Conservation (phyloP, 2,797 vertebrate species). For the Cyprinodon diabolis region DNA sequence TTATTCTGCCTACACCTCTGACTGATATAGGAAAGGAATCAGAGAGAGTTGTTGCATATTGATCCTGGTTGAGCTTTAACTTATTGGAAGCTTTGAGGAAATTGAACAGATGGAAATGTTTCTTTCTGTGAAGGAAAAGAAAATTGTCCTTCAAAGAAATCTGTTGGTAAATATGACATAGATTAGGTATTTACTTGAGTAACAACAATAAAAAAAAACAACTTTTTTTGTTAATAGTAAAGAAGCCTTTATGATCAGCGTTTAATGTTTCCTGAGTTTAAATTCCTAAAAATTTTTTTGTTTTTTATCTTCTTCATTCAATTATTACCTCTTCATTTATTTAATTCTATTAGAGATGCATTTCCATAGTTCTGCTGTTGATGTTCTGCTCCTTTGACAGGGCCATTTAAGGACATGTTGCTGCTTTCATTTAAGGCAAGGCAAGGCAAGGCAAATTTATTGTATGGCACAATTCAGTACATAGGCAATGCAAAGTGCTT, state of each 20-base stretch:
- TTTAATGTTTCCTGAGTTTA: not conserved
- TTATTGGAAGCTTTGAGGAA: constrained; percentile 23
- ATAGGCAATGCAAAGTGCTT: too few species aligned
- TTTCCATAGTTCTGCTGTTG: not conserved
- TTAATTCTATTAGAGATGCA: not conserved
- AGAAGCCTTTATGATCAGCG: not conserved
- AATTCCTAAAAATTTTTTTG: not conserved
- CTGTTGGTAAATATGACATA: not conserved
- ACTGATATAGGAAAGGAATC: constrained; percentile 27
- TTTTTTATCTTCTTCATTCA: too few species aligned
- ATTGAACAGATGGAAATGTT: not conserved
- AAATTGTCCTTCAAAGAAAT: too few species aligned
- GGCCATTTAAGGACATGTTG: not conserved
- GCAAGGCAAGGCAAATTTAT: too few species aligned
- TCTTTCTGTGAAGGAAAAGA: not conserved
- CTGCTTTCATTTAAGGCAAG: too few species aligned
- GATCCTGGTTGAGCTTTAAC: constrained; percentile 16
- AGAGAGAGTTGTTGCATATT: constrained; percentile 11
- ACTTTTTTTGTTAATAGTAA: not conserved
- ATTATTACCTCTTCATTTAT: not conserved
- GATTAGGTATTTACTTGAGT: not conserved
- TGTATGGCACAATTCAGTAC: too few species aligned
- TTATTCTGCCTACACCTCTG: not conserved
- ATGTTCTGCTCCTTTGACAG: not conserved
- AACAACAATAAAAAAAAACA: not conserved